Percentiles rank a stretch among this genome's conserved stretches.
Evolutionary conservation across 2,888 invertebrate species (phyloP).

Genomic region (Andrena haemorrhoa): DNA sequence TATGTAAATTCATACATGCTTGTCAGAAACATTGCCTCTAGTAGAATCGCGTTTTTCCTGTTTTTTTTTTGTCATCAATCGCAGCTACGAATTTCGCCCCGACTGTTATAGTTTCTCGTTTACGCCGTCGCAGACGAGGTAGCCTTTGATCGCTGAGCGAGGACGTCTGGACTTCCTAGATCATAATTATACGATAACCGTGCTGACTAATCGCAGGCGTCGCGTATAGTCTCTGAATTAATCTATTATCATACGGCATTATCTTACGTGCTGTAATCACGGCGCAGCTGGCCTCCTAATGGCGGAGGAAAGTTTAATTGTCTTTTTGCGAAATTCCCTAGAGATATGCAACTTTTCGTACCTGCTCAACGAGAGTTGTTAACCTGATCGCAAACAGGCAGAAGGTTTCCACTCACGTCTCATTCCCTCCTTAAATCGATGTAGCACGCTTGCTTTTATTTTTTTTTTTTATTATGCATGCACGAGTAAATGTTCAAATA

Average conservation of each 20-base stretch:
- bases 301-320: conserved; percentile 16
- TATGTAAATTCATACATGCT: not conserved
- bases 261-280: conserved; percentile 39
- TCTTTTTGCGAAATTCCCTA: not conserved
- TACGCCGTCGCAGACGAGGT: not conserved
- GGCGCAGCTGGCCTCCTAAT: not conserved
- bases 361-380: not conserved
- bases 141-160: conserved; percentile 13
- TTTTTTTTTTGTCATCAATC: not conserved
- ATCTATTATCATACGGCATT: conserved; percentile 48
- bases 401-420: not conserved
- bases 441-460: not conserved
- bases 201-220: conserved; percentile 37
- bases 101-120: conserved; percentile 16
- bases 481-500: not conserved
- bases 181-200: conserved; percentile 61
- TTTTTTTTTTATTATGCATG: not conserved
- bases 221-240: conserved; percentile 39
- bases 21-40: not conserved
- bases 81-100: conserved; percentile 1
- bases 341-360: not conserved
- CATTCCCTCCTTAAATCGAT: not conserved
- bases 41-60: not conserved
- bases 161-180: conserved; percentile 37
- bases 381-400: conserved; percentile 1